Evolutionary conservation across 2,797 vertebrate species (phyloP), one percentile per base, ranked within the genome.

Genomic region (Phylloscopus collybita): DNA sequence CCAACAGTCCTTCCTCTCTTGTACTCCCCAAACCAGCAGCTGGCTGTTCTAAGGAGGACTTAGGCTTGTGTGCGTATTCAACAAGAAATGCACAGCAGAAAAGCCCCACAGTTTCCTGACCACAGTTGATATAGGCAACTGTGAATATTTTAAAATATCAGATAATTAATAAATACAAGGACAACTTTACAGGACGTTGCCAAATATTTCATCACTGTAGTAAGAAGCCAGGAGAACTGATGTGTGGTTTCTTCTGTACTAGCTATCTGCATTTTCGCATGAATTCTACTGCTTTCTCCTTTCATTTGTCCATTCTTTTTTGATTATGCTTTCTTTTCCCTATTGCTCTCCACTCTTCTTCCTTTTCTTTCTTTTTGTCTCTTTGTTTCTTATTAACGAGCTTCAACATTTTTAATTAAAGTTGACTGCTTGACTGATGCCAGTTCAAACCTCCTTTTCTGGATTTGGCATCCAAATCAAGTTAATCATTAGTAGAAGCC

Each of bases 401-500:
- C 60, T 87, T 76, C 2, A 1, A 86, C 38, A 50, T 61, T 78
- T 92, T 88, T 54, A 86, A 93, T 96, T 91, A 69, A 88, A 78
- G 57, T 49, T 72, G 72, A 73, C 64, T 82, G 64, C 49, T 76
- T 93, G 60, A 92, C 72, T 92, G 91, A 96, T 93, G 54, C 11
- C 82, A 72, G 42, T 78, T 91, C 69, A 91, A 83, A 50, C 19
- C 30, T 71, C 25, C 10, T 90, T 88, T 80, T 88, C 82, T 91
- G 42, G 75, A 72, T 88, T 70, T 83, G 50, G 54, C 47, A 51
- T 95, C 57, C 44, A 88, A 74, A 91, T 91, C 73, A 95, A 83
- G 80, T 91, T 83, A 92, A 78, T 86, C 65, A 72, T 88, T 91
- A 79, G 70, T 26, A 79, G 51, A 80, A 32, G 7, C 23, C 40